A percentile compares a stretch with the other conserved stretches of the same genome.
These are phyloP conservation scores for Mormyrops boulengeri DNA, from an alignment of 2,797 vertebrate species.

Conservation along the genomic window DNA sequence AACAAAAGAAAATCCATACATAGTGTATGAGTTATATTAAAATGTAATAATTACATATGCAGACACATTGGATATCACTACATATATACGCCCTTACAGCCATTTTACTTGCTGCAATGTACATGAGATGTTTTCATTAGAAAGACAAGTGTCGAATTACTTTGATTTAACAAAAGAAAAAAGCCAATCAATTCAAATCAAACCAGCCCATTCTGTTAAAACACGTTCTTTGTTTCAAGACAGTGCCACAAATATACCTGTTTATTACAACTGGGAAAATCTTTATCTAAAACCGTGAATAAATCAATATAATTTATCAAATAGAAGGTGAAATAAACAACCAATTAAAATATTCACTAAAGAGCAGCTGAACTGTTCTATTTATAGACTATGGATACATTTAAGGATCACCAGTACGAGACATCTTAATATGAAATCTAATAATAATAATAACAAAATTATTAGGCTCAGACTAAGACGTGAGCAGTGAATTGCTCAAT, in stretches of 20 bases:
- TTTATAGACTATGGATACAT: conserved; percentile 26
- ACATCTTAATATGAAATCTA: neutral
- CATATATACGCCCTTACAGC: neutral
- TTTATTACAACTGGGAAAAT: neutral
- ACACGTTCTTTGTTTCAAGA: conserved; percentile 28
- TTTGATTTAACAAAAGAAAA: neutral
- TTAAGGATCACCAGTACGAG: neutral
- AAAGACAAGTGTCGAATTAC: conserved; percentile 3
- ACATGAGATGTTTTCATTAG: neutral
- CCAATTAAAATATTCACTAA: neutral
- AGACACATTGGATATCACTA: neutral
- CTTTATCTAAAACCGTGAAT: neutral
- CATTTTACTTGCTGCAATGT: neutral
- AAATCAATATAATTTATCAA: neutral
- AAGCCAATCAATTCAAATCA: conserved; percentile 40
- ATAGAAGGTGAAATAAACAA: neutral
- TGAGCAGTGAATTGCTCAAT: neutral
- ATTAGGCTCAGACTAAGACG: neutral
- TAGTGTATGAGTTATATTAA: neutral
- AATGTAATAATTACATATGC: neutral
- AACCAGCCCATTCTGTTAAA: conserved; percentile 61
- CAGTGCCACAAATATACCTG: neutral
- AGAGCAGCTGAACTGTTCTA: conserved; percentile 18
- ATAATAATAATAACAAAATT: neutral
- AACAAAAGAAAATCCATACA: neutral